Evolutionary conservation across 2,113 vertebrate genomes (phyloP).

Genomic region (Polyodon spathula): DNA sequence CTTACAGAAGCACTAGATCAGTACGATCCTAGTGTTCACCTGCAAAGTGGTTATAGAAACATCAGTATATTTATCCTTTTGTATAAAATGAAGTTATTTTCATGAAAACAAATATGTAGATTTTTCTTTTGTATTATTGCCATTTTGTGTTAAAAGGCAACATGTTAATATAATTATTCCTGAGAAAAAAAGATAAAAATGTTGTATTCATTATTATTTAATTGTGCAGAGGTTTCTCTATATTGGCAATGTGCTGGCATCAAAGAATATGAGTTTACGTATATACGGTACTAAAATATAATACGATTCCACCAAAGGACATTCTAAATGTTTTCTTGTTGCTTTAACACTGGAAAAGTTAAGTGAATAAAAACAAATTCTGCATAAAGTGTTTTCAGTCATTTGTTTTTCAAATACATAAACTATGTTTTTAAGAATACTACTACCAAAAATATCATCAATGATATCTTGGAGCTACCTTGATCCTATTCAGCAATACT

Average conservation of each 20-base stretch:
- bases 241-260: conserved; percentile 93
- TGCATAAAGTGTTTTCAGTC: conserved; percentile 51
- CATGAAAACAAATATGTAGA: conserved; percentile 71
- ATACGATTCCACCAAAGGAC: conserved; percentile 98
- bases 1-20: conserved; percentile 47
- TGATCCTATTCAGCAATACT: no score
- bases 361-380: conserved; percentile 83
- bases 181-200: conserved; percentile 24
- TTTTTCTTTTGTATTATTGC: conserved; percentile 87
- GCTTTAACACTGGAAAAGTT: conserved; percentile 95
- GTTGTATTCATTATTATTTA: conserved; percentile 53
- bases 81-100: conserved; percentile 97
- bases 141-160: conserved; percentile 83
- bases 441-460: no score
- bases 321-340: conserved; percentile 98
- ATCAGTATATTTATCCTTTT: conserved; percentile 93
- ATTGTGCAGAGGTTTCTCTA: conserved; percentile 86
- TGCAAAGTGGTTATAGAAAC: conserved; percentile 62
- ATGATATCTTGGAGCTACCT: no score
- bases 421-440: no score
- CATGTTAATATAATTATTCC: conserved; percentile 73
- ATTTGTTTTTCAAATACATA: conserved; percentile 19
- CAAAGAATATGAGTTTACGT: conserved; percentile 97
- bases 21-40: conserved; percentile 55
- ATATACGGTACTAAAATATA: conserved; percentile 76